These are phyloP conservation scores for Sipunculus nudus DNA, from an alignment of 2,888 invertebrate species.

Conservation along the genomic window DNA sequence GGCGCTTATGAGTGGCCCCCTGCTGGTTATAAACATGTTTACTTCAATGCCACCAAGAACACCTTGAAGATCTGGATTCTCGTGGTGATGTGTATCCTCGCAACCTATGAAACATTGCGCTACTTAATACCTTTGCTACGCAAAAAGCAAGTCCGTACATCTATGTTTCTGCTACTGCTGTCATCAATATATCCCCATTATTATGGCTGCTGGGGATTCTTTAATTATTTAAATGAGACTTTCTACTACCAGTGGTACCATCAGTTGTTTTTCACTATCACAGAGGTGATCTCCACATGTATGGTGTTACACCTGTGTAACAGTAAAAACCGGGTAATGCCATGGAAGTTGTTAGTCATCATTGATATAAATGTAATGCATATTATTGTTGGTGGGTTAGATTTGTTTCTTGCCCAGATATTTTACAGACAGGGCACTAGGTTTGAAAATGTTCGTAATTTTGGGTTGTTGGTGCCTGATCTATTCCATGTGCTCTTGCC, in stretches of 20 bases:
- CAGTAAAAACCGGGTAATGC: slow-evolving; percentile 44
- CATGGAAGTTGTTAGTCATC: slow-evolving; percentile 60
- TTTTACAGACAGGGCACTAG: slow-evolving; percentile 48
- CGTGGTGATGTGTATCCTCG: slow-evolving; percentile 46
- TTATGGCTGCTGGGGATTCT: slow-evolving; percentile 64
- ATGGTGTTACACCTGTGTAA: slow-evolving; percentile 59
- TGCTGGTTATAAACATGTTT: slow-evolving; percentile 62
- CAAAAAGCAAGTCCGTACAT: slow-evolving; percentile 39
- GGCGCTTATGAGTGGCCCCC: slow-evolving; percentile 62
- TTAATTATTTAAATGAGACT: slow-evolving; percentile 64
- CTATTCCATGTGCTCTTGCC: slow-evolving; percentile 71
- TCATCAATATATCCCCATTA: slow-evolving; percentile 63
- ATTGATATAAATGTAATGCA: slow-evolving; percentile 59
- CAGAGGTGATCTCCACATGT: slow-evolving; percentile 56
- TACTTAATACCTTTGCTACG: slow-evolving; percentile 51
- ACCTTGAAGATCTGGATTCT: slow-evolving; percentile 59
- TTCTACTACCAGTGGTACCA: slow-evolving; percentile 59
- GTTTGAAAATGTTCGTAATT: slow-evolving; percentile 58
- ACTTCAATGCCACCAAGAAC: slow-evolving; percentile 61
- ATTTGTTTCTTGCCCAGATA: slow-evolving; percentile 61
- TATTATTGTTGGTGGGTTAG: slow-evolving; percentile 56
- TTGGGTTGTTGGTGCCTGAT: slow-evolving; percentile 62
- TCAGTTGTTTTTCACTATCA: slow-evolving; percentile 62
- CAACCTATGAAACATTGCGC: slow-evolving; percentile 59
- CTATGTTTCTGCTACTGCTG: slow-evolving; percentile 55